Conservation (phyloP, 2,888 invertebrate species). For the Mesochorus sp. region DNA sequence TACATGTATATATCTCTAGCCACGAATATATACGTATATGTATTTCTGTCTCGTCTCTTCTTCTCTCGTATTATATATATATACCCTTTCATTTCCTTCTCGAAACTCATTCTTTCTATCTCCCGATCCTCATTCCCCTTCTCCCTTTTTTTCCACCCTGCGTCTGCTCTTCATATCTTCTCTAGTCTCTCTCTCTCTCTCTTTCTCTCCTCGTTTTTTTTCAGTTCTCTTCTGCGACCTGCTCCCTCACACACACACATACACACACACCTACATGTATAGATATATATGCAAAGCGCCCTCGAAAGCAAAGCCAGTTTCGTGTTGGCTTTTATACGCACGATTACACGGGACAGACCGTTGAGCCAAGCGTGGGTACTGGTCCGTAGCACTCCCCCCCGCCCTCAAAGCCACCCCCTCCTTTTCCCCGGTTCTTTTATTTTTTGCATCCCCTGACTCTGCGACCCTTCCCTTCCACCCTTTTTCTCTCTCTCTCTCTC, state of each 20-base stretch:
- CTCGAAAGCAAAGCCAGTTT: slow-evolving; percentile 35
- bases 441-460: neutral
- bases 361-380: slow-evolving; percentile 24
- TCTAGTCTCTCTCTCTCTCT: neutral
- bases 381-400: slow-evolving; percentile 14
- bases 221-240: neutral
- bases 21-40: neutral
- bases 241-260: too few species aligned
- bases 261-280: neutral
- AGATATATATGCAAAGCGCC: neutral
- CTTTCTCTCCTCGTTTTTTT: neutral
- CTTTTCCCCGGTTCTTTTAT: slow-evolving; percentile 1
- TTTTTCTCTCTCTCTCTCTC: neutral
- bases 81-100: slow-evolving; percentile 42
- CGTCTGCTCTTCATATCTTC: neutral
- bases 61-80: slow-evolving; percentile 1
- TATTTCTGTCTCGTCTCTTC: slow-evolving; percentile 24
- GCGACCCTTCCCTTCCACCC: neutral
- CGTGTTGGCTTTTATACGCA: slow-evolving; percentile 47
- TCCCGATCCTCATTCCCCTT: neutral
- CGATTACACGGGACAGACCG: slow-evolving; percentile 46
- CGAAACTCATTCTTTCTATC: slow-evolving; percentile 48
- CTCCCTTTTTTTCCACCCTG: neutral
- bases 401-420: slow-evolving; percentile 1
- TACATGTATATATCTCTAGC: neutral